Percentiles rank a stretch among this genome's conserved stretches.
phyloP scores from a whole-genome alignment of 2,888 invertebrate species.

The Leptopilina syphax region DNA sequence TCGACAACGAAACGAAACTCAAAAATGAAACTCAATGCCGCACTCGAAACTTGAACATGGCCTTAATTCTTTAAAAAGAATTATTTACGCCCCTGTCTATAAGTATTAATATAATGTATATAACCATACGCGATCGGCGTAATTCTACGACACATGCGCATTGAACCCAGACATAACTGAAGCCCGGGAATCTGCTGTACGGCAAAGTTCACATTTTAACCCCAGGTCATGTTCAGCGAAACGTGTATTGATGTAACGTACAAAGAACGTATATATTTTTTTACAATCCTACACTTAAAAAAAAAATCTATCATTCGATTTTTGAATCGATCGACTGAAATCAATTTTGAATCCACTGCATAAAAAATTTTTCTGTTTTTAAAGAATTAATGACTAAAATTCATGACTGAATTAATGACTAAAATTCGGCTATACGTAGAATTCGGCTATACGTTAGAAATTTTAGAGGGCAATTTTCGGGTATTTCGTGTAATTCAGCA shows the following conservation, averaged over 20 bases:
- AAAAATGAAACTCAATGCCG: background rate
- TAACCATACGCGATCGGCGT: background rate
- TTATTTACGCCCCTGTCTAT: background rate
- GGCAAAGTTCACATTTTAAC: conserved; percentile 49
- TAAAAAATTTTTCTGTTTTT: too few species aligned
- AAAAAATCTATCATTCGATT: too few species aligned
- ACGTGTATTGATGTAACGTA: conserved; percentile 4
- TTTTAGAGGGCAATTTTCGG: too few species aligned
- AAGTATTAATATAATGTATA: background rate
- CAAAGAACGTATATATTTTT: background rate
- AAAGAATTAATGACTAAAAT: too few species aligned
- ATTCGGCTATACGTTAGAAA: too few species aligned
- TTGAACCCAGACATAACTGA: conserved; percentile 25
- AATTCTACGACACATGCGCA: conserved; percentile 28
- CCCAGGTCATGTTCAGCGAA: conserved; percentile 48
- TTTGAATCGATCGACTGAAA: too few species aligned
- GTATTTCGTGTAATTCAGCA: too few species aligned
- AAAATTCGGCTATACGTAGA: too few species aligned
- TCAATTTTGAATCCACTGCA: too few species aligned
- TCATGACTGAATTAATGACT: too few species aligned
- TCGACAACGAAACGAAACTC: too few species aligned
- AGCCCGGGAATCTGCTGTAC: conserved; percentile 39
- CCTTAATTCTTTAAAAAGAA: background rate
- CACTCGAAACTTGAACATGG: background rate
- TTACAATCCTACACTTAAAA: background rate